Evolutionary conservation across 53 echinoderm and acorn worm genomes (phyloP).

Genomic region (Holothuria leucospilota): DNA sequence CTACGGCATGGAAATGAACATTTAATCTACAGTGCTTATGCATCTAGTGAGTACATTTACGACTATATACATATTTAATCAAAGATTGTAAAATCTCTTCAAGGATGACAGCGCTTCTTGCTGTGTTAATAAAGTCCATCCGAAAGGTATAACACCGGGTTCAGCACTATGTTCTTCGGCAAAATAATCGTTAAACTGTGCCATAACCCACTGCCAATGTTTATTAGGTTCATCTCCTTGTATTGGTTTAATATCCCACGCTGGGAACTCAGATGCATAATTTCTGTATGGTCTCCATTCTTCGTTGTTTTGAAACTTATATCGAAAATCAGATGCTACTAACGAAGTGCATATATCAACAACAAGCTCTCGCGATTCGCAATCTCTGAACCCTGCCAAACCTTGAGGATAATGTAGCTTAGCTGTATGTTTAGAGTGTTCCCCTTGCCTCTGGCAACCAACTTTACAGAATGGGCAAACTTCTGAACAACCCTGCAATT

Average conservation of each 20-base stretch:
- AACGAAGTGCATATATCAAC: not conserved
- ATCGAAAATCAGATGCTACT: slow-evolving; percentile 4
- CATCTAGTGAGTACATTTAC: too few relatives aligned
- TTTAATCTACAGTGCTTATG: too few relatives aligned
- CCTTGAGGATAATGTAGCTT: slow-evolving; percentile 1
- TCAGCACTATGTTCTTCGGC: not conserved
- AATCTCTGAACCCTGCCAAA: not conserved
- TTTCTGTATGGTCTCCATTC: slow-evolving; percentile 1
- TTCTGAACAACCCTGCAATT: not conserved
- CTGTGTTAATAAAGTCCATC: not conserved
- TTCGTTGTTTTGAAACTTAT: not conserved
- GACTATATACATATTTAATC: too few relatives aligned
- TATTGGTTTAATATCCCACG: slow-evolving; percentile 6
- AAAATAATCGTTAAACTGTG: not conserved
- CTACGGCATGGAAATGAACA: too few relatives aligned
- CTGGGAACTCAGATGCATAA: not conserved
- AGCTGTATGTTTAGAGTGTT: not conserved
- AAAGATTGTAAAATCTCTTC: not conserved
- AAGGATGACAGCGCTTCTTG: not conserved
- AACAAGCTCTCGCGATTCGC: not conserved
- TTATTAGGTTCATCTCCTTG: not conserved
- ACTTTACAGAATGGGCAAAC: slow-evolving; percentile 31
- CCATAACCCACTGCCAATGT: slow-evolving; percentile 34
- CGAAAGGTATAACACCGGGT: not conserved
- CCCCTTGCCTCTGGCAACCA: not conserved